Percentiles rank a stretch among this genome's conserved stretches.
These are phyloP conservation scores for Motacilla alba DNA, from an alignment of 2,113 vertebrate genomes.

Conservation along the genomic window DNA sequence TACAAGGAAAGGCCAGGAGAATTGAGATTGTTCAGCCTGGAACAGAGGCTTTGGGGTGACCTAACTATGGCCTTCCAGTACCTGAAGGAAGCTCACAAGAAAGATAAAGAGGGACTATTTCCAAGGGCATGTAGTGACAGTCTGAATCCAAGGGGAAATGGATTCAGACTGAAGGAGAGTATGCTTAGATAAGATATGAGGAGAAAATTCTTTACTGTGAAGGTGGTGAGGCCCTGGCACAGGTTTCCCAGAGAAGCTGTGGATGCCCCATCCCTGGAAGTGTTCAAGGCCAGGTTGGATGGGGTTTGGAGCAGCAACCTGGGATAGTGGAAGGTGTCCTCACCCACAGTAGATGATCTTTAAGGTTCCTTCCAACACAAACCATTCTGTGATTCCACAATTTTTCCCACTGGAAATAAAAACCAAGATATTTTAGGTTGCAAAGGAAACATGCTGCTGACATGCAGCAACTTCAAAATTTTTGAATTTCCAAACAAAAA, in stretches of 20 bases:
- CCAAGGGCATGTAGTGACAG: neutral
- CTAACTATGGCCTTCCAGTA: neutral
- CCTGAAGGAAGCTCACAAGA: neutral
- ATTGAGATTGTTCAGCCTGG: neutral
- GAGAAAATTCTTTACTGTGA: neutral
- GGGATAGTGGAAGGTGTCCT: neutral
- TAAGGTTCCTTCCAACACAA: neutral
- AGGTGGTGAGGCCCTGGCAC: neutral
- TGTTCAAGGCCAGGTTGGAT: neutral
- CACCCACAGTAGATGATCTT: neutral
- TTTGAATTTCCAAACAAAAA: neutral
- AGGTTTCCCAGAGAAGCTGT: neutral
- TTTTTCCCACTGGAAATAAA: neutral
- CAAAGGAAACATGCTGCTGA: neutral
- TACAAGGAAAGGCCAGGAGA: neutral
- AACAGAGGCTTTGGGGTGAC: neutral
- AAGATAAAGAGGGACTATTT: neutral
- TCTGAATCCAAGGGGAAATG: neutral
- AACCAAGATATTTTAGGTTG: neutral
- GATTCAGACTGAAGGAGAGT: neutral
- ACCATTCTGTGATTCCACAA: neutral
- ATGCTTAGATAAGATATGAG: neutral
- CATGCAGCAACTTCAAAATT: neutral
- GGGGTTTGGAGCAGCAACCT: neutral
- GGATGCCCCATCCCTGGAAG: neutral